These are phyloP conservation scores for Clusia tigrina DNA, from an alignment of 2,888 invertebrate genomes.

Conservation along the genomic window DNA sequence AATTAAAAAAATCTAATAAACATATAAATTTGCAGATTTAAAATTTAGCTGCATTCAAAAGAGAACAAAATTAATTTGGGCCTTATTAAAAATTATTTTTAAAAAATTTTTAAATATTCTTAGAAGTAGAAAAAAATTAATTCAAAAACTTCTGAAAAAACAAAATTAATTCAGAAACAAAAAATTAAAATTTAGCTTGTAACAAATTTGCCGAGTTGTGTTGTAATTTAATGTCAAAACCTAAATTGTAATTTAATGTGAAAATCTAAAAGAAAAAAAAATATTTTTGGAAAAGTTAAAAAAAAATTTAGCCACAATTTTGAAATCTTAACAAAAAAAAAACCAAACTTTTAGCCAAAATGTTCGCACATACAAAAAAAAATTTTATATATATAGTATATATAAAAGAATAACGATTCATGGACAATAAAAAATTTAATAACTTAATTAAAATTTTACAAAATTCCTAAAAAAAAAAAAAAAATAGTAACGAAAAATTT, in stretches of 20 bases:
- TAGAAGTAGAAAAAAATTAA: conserved; percentile 22
- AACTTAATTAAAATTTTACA: neutral
- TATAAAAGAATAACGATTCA: neutral
- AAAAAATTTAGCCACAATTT: conserved; percentile 21
- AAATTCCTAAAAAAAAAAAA: no score
- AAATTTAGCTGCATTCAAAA: conserved; percentile 22
- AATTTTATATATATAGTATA: neutral
- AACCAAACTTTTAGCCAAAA: neutral
- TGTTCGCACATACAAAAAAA: neutral
- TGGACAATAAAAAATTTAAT: neutral
- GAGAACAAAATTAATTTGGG: conserved; percentile 55
- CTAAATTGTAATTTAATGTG: conserved; percentile 1
- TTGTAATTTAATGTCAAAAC: conserved; percentile 31
- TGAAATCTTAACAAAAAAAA: conserved; percentile 4
- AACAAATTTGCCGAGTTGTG: conserved; percentile 33
- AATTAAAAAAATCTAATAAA: conserved; percentile 16
- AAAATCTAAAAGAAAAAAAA: conserved; percentile 36
- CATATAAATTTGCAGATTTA: conserved; percentile 31
- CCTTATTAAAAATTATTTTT: conserved; percentile 53
- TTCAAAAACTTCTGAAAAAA: conserved; percentile 27
- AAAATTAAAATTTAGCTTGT: conserved; percentile 7
- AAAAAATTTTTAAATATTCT: conserved; percentile 25
- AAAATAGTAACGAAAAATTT: no score
- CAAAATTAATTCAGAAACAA: conserved; percentile 33
- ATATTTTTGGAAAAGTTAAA: conserved; percentile 26